Conservation (phyloP, 2,113 vertebrate species). For the Hymenochirus boettgeri region DNA sequence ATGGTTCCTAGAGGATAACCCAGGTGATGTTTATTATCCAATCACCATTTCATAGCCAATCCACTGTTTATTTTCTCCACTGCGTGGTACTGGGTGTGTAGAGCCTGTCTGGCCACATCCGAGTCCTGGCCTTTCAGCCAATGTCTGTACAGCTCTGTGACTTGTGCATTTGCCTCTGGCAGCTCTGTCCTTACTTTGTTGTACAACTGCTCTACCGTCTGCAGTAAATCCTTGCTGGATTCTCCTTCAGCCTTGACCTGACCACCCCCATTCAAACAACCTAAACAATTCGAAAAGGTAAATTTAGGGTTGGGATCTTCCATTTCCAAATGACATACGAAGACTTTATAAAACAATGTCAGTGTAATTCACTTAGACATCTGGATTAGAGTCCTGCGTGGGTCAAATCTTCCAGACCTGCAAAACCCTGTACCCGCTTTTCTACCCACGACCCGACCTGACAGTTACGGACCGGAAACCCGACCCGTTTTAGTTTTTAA, state of each 20-base stretch:
- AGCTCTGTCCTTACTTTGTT: constrained; percentile 43
- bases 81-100: constrained; percentile 80
- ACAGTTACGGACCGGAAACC: background rate
- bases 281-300: constrained; percentile 49
- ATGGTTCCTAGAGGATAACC: too few species aligned
- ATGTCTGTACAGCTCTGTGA: constrained; percentile 67
- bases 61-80: constrained; percentile 71
- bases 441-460: background rate
- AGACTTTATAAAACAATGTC: too few species aligned
- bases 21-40: too few species aligned
- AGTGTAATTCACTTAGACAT: too few species aligned
- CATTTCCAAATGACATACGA: background rate
- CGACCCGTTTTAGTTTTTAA: background rate
- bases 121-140: constrained; percentile 73
- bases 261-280: constrained; percentile 88
- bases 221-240: constrained; percentile 72
- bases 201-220: constrained; percentile 76
- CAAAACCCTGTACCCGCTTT: background rate
- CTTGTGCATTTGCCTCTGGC: constrained; percentile 49
- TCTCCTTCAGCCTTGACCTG: constrained; percentile 56
- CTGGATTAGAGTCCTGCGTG: too few species aligned
- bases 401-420: too few species aligned
- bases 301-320: background rate
- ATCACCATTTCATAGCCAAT: constrained; percentile 89
- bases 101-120: constrained; percentile 47